phyloP scores from a whole-genome alignment of 2,888 invertebrate species.

The Syritta pipiens region DNA sequence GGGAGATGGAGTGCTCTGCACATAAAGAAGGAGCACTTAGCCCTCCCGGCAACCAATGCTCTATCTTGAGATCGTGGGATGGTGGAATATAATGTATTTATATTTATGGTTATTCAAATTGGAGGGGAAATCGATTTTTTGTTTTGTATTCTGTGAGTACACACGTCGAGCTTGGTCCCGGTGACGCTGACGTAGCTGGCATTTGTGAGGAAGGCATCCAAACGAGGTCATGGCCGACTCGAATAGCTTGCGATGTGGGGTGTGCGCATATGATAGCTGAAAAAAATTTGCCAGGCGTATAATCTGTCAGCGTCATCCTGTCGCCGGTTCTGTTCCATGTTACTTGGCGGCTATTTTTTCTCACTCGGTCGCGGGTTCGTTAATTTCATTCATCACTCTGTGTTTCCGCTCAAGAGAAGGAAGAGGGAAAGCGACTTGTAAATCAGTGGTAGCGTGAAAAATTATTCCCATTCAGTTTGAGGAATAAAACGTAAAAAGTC shows the following conservation, averaged over 20 bases:
- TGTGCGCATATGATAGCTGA: background rate
- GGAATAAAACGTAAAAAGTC: background rate
- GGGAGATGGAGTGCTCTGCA: background rate
- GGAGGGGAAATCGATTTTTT: constrained; percentile 35
- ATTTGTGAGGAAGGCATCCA: background rate
- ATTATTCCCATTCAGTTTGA: constrained; percentile 9
- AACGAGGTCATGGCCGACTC: constrained; percentile 18
- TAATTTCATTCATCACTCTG: constrained; percentile 13
- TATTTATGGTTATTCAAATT: constrained; percentile 31
- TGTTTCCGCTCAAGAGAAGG: background rate
- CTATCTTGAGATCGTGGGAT: background rate
- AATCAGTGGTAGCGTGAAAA: constrained; percentile 15
- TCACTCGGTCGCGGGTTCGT: background rate
- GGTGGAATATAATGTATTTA: constrained; percentile 16
- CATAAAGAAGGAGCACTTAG: constrained; percentile 3
- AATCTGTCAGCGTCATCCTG: constrained; percentile 26
- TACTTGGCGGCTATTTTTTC: background rate
- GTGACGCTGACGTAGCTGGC: background rate
- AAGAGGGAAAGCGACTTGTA: background rate
- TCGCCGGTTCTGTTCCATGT: constrained; percentile 22
- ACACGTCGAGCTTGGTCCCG: background rate
- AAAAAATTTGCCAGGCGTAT: background rate
- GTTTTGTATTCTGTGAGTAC: background rate
- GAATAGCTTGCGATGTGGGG: background rate
- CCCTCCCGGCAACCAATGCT: background rate